Percentiles rank a stretch among this genome's conserved stretches.
Conservation (phyloP, 2,113 vertebrate species). For the Catharus minimus region DNA sequence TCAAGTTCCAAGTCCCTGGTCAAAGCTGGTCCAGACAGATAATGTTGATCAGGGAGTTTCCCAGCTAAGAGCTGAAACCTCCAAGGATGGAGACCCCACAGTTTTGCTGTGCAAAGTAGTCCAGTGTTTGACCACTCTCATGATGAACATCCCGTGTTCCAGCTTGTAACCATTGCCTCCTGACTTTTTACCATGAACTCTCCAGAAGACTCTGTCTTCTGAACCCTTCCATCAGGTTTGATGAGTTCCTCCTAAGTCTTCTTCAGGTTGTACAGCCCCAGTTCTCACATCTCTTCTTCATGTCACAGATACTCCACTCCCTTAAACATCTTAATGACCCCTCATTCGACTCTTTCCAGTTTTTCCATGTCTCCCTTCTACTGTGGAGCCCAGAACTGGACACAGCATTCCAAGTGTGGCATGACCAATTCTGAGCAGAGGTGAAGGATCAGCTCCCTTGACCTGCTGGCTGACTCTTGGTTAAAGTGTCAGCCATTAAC, state of each 20-base stretch:
- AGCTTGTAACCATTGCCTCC: not conserved
- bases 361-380: not conserved
- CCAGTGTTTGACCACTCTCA: not conserved
- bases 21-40: not conserved
- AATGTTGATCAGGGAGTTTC: not conserved
- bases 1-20: not conserved
- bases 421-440: not conserved
- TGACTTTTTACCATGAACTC: not conserved
- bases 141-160: not conserved
- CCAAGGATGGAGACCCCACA: not conserved
- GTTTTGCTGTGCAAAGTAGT: accelerated
- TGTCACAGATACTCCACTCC: not conserved
- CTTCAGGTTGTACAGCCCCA: not conserved
- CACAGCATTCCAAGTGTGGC: not conserved
- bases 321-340: not conserved
- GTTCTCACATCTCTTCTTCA: not conserved
- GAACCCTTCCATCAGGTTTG: not conserved
- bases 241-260: not conserved
- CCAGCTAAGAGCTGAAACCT: not conserved
- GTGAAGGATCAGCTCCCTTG: not conserved
- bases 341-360: not conserved
- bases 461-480: not conserved
- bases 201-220: not conserved
- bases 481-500: not conserved
- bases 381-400: not conserved